A percentile compares a stretch with the other conserved stretches of the same genome.
phyloP scores from a whole-genome alignment of 2,888 invertebrate genomes.

The Synanthedon tipuliformis region DNA sequence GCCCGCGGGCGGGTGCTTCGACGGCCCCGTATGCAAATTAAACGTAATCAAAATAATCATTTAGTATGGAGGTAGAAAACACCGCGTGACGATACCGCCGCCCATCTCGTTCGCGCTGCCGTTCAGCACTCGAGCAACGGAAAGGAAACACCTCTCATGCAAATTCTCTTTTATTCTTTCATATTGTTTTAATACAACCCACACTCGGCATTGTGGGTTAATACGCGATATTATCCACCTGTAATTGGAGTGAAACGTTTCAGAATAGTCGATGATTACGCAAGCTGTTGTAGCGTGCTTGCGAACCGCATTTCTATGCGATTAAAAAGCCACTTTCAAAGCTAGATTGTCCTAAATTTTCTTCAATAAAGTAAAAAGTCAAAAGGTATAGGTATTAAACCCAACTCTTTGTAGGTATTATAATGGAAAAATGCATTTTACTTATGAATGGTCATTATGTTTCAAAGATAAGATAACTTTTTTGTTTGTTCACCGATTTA shows the following conservation, averaged over 20 bases:
- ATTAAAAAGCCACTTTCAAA: too few relatives aligned
- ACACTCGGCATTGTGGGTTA: conserved; percentile 49
- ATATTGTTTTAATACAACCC: conserved; percentile 53
- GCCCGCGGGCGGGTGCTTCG: conserved; percentile 40
- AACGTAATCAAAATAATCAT: conserved; percentile 70
- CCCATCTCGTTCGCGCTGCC: conserved; percentile 38
- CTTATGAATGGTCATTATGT: too few relatives aligned
- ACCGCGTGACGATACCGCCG: conserved; percentile 16
- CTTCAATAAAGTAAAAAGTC: too few relatives aligned
- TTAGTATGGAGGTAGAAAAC: conserved; percentile 40
- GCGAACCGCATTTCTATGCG: too few relatives aligned
- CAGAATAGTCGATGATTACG: conserved; percentile 17
- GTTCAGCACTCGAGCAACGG: conserved; percentile 16
- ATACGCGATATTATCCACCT: conserved; percentile 45
- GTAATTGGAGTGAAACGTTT: conserved; percentile 54
- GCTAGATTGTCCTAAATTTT: too few relatives aligned
- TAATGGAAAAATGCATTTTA: too few relatives aligned
- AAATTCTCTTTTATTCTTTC: conserved; percentile 61
- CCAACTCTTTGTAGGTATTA: too few relatives aligned
- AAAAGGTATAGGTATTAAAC: too few relatives aligned
- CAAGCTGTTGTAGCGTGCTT: not conserved
- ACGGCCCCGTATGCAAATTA: conserved; percentile 64
- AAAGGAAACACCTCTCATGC: conserved; percentile 49
- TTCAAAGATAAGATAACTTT: too few relatives aligned
- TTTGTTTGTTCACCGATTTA: too few relatives aligned